Evolutionary conservation across 1,140 invertebrate genomes (phyloP).

Genomic region (Reticulitermes speratus): DNA sequence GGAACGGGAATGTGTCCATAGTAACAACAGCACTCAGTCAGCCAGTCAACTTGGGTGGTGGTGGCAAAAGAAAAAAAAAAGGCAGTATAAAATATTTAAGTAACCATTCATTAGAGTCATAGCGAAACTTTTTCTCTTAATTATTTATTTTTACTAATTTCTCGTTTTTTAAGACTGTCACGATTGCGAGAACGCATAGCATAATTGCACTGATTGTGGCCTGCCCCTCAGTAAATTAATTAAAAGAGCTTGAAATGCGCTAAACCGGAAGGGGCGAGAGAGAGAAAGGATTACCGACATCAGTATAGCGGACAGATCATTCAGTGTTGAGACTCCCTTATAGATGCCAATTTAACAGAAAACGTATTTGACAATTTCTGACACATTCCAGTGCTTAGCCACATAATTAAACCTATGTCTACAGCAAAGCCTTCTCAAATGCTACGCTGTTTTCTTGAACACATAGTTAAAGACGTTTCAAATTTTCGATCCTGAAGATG

Average conservation of each 20-base stretch:
- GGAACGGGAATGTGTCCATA: neutral
- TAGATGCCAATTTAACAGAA: too few relatives aligned
- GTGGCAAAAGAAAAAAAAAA: constrained; percentile 4
- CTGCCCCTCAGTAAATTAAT: constrained; percentile 11
- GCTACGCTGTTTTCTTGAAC: too few relatives aligned
- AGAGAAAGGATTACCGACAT: neutral
- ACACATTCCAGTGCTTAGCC: neutral
- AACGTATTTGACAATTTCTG: too few relatives aligned
- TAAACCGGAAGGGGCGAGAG: neutral
- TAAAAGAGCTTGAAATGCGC: neutral
- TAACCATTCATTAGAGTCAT: constrained; percentile 9
- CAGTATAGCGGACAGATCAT: too few relatives aligned
- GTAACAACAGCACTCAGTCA: neutral
- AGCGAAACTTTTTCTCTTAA: neutral
- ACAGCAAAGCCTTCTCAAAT: too few relatives aligned
- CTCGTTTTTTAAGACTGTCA: neutral
- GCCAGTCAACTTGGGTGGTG: neutral
- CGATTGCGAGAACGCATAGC: neutral
- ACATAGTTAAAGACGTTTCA: too few relatives aligned
- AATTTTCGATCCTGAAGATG: too few relatives aligned
- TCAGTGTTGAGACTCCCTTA: too few relatives aligned
- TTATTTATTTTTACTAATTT: constrained; percentile 19
- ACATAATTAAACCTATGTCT: neutral
- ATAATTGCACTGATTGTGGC: neutral
- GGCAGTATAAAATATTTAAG: neutral